Evolutionary conservation across 2,797 vertebrate genomes (phyloP).

Genomic region (Saxicola maurus): DNA sequence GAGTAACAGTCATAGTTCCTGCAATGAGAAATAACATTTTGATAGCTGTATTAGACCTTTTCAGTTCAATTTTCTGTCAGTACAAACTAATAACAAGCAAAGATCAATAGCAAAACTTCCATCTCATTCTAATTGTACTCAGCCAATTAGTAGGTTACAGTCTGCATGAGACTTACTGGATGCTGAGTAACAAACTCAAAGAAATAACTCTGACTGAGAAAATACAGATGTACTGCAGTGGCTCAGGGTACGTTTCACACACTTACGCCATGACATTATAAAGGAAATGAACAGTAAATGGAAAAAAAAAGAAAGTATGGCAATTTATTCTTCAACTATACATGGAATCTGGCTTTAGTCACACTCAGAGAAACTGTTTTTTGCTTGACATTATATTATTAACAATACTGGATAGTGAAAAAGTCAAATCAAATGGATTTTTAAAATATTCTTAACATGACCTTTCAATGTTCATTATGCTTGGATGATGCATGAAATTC

Average conservation of each 20-base stretch:
- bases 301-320: neutral
- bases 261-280: neutral
- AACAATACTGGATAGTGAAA: neutral
- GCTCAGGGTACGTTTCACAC: neutral
- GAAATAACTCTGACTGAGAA: neutral
- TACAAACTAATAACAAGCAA: neutral
- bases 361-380: neutral
- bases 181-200: neutral
- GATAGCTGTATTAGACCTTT: neutral
- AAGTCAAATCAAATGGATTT: conserved; percentile 6
- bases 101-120: neutral
- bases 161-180: neutral
- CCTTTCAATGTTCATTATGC: conserved; percentile 4
- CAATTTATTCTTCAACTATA: neutral
- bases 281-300: neutral
- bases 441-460: neutral
- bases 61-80: neutral
- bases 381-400: neutral
- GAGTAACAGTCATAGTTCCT: neutral
- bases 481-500: conserved; percentile 14
- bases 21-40: neutral
- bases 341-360: neutral
- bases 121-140: neutral
- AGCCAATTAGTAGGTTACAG: neutral
- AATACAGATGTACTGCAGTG: neutral